Conservation (phyloP, 2,888 invertebrate species). For the Tridacna gigas region DNA sequence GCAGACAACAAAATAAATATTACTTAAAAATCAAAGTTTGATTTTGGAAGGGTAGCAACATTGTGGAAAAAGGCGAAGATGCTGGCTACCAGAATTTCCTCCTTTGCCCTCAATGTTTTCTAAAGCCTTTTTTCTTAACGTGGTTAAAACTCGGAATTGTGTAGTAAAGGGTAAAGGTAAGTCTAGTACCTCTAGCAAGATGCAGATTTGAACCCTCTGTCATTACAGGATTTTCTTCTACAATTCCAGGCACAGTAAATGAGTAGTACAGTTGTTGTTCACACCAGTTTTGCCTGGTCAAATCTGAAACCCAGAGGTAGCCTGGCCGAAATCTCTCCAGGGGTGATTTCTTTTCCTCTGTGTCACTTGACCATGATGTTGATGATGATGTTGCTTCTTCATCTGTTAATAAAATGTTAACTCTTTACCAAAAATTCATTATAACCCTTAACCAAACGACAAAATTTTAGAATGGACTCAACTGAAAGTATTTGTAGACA, state of each 20-base stretch:
- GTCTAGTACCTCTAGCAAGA: conserved; percentile 78
- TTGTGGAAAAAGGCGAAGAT: too few species aligned
- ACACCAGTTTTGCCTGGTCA: conserved; percentile 81
- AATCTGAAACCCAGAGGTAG: conserved; percentile 80
- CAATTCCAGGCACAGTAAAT: conserved; percentile 72
- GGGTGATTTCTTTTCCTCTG: conserved; percentile 46
- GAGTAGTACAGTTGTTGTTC: conserved; percentile 80
- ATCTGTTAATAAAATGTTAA: not conserved
- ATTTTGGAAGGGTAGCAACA: too few species aligned
- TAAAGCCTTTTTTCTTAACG: too few species aligned
- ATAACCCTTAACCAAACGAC: too few species aligned
- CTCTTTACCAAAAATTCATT: not conserved
- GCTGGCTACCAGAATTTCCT: too few species aligned
- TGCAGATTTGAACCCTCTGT: conserved; percentile 78
- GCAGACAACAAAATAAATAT: too few species aligned
- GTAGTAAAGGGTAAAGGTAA: too few species aligned
- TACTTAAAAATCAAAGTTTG: too few species aligned
- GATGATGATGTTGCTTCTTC: not conserved
- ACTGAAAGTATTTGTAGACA: not conserved
- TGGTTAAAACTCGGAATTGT: too few species aligned
- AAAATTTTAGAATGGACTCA: not conserved
- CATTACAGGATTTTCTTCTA: conserved; percentile 76
- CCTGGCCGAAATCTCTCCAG: conserved; percentile 71
- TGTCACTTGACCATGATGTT: not conserved
- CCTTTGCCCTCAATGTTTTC: too few species aligned